Evolutionary conservation across 2,113 vertebrate species (phyloP).

Genomic region (Theropithecus gelada): DNA sequence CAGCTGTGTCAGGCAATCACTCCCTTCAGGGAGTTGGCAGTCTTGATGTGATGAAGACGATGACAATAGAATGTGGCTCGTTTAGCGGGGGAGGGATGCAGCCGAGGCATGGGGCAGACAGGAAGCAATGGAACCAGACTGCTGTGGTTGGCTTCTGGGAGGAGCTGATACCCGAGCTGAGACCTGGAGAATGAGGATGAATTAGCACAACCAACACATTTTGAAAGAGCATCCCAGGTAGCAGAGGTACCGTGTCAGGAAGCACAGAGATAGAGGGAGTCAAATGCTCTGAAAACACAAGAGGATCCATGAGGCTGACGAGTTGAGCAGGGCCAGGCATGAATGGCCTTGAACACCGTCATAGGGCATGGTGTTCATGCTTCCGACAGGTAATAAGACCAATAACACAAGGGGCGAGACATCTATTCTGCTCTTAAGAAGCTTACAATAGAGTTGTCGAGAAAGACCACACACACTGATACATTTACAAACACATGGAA

Average conservation of each 20-base stretch:
- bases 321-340: accelerated
- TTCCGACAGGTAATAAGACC: neutral
- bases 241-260: neutral
- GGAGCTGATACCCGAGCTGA: neutral
- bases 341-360: neutral
- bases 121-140: accelerated
- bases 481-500: neutral
- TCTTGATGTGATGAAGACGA: neutral
- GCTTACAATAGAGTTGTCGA: neutral
- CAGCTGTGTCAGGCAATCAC: neutral
- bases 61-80: too few species aligned
- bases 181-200: neutral
- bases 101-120: accelerated
- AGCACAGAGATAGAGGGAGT: neutral
- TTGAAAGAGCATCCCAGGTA: neutral
- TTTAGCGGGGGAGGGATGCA: accelerated
- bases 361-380: neutral
- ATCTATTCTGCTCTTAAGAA: neutral
- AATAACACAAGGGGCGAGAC: neutral
- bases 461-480: neutral
- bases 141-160: neutral
- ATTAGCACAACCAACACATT: neutral
- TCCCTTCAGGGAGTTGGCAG: neutral
- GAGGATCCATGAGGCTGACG: neutral
- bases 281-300: neutral